These are phyloP conservation scores for Diglossa cyanea DNA, from an alignment of 2,797 vertebrate genomes.

Conservation along the genomic window DNA sequence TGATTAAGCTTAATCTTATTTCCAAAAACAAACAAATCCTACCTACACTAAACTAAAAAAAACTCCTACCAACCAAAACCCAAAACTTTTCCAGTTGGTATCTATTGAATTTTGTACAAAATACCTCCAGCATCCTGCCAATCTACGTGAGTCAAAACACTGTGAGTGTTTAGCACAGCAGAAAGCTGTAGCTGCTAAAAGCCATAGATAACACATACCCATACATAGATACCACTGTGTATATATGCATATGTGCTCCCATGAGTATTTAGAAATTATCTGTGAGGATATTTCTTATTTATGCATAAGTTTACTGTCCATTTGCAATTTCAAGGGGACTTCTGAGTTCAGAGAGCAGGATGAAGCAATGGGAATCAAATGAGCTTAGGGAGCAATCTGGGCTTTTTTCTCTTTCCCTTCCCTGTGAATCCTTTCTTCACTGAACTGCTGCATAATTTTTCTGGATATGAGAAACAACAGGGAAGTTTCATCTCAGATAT, in stretches of 20 bases:
- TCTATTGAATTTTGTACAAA: not conserved
- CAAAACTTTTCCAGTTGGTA: not conserved
- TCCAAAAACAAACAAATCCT: conserved; percentile 46
- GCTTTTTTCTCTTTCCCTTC: not conserved
- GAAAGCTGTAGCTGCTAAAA: not conserved
- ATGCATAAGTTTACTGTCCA: not conserved
- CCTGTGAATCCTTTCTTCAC: not conserved
- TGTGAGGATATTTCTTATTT: not conserved
- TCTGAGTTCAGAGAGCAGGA: not conserved
- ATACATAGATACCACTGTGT: not conserved
- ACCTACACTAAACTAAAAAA: not conserved
- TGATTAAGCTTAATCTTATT: conserved; percentile 32
- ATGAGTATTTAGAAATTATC: not conserved
- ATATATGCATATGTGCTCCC: not conserved
- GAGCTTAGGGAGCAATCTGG: not conserved
- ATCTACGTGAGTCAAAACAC: not conserved
- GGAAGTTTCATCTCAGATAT: not conserved
- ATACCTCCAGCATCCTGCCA: not conserved
- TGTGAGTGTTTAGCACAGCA: not conserved
- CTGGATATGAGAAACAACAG: not conserved
- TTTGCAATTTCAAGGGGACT: not conserved
- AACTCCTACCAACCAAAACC: not conserved
- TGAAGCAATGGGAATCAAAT: not conserved
- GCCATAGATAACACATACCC: not conserved
- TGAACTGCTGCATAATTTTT: not conserved